phyloP scores from a whole-genome alignment of 2,888 invertebrate species.

The Campoplex nolae region DNA sequence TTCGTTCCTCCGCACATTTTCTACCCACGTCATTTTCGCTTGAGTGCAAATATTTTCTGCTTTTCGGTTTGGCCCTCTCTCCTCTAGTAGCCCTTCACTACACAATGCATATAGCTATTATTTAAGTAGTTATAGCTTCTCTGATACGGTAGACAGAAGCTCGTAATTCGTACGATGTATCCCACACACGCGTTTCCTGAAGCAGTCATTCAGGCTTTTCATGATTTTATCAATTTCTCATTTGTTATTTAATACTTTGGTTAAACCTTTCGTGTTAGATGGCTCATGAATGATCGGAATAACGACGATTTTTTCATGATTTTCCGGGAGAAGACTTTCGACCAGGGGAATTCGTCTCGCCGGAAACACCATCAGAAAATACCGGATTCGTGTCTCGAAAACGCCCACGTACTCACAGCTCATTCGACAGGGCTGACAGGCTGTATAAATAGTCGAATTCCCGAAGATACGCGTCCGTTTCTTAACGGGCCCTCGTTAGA shows the following conservation, averaged over 20 bases:
- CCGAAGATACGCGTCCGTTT: slow-evolving; percentile 52
- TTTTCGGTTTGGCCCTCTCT: slow-evolving; percentile 70
- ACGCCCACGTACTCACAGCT: slow-evolving; percentile 52
- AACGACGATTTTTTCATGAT: slow-evolving; percentile 7
- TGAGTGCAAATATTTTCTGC: slow-evolving; percentile 78
- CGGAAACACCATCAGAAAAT: slow-evolving; percentile 40
- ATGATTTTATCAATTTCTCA: not conserved
- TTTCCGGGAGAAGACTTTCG: not conserved
- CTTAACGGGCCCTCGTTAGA: slow-evolving; percentile 49
- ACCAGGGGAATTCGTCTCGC: slow-evolving; percentile 3
- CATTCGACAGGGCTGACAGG: slow-evolving; percentile 61
- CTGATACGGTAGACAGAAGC: not conserved
- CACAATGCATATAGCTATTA: not conserved
- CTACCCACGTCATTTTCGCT: slow-evolving; percentile 76
- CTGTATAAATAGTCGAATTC: slow-evolving; percentile 66
- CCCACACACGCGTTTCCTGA: not conserved
- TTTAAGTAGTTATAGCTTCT: not conserved
- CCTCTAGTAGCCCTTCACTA: slow-evolving; percentile 14
- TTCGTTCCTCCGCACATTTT: slow-evolving; percentile 39
- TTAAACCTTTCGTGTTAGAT: not conserved
- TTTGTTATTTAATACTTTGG: not conserved
- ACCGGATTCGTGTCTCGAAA: slow-evolving; percentile 51
- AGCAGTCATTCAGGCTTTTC: not conserved
- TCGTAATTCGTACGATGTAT: not conserved
- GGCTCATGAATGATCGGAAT: not conserved